Evolutionary conservation across 2,888 invertebrate species (phyloP).

Genomic region (Drosophila incognita): DNA sequence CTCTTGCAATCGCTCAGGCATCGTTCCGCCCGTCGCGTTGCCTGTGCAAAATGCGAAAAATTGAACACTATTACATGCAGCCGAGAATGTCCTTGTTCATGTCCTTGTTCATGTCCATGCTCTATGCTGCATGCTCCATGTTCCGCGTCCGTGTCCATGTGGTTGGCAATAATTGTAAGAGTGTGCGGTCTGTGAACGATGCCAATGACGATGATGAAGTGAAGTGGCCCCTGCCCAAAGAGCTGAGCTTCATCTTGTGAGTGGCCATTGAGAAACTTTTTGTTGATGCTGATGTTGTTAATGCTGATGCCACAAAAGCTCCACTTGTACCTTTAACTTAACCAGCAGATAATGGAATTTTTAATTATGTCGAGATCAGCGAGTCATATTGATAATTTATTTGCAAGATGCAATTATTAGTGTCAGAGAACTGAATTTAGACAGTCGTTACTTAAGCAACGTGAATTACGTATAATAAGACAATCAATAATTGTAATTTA

Average conservation of each 20-base stretch:
- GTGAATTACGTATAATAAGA: background rate
- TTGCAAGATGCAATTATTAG: background rate
- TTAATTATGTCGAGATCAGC: slow-evolving; percentile 26
- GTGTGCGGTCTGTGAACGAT: slow-evolving; percentile 61
- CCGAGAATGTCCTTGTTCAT: slow-evolving; percentile 42
- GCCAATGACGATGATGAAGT: slow-evolving; percentile 70
- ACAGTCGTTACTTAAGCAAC: background rate
- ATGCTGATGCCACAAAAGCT: slow-evolving; percentile 35
- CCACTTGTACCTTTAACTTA: slow-evolving; percentile 17
- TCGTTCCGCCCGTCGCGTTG: slow-evolving; percentile 62
- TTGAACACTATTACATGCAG: slow-evolving; percentile 76
- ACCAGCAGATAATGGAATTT: slow-evolving; percentile 32
- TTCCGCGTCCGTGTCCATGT: slow-evolving; percentile 53
- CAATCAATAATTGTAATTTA: background rate
- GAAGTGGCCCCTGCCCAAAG: slow-evolving; percentile 25
- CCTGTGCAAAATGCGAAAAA: slow-evolving; percentile 79
- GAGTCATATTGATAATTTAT: slow-evolving; percentile 11
- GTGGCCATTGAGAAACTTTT: slow-evolving; percentile 46
- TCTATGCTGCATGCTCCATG: slow-evolving; percentile 29
- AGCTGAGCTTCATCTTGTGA: slow-evolving; percentile 36
- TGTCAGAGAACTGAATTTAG: background rate
- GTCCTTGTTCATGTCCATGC: slow-evolving; percentile 38
- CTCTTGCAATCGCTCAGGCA: slow-evolving; percentile 36
- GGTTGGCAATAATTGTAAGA: slow-evolving; percentile 78
- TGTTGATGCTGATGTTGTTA: slow-evolving; percentile 11